Evolutionary conservation across 2,113 vertebrate genomes (phyloP).

Genomic region (Labrus mixtus): DNA sequence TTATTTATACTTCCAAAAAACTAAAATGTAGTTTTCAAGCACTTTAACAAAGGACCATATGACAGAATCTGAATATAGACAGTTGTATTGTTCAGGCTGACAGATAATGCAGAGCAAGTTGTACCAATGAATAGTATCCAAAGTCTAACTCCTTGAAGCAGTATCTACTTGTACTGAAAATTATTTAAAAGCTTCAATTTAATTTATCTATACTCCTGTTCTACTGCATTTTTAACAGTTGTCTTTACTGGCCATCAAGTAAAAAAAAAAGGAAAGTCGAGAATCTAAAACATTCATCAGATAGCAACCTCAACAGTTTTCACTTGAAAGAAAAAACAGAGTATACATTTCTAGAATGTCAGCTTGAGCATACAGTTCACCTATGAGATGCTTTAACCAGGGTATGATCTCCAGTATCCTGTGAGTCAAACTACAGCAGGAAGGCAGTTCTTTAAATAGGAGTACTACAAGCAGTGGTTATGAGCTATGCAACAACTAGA

Average conservation of each 20-base stretch:
- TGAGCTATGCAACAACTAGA: slow-evolving; percentile 30
- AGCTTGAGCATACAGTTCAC: slow-evolving; percentile 43
- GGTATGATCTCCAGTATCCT: slow-evolving; percentile 33
- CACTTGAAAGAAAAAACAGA: slow-evolving; percentile 54
- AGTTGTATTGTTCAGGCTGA: slow-evolving; percentile 48
- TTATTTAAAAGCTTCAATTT: slow-evolving; percentile 64
- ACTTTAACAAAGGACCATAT: slow-evolving; percentile 68
- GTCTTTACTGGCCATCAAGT: slow-evolving; percentile 75
- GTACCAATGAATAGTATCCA: slow-evolving; percentile 52
- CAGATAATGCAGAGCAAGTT: slow-evolving; percentile 54
- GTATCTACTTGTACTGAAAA: slow-evolving; percentile 54
- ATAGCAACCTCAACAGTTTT: slow-evolving; percentile 42
- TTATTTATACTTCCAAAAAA: slow-evolving; percentile 62
- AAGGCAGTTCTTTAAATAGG: slow-evolving; percentile 45
- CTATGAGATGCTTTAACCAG: slow-evolving; percentile 42
- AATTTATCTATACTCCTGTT: slow-evolving; percentile 50
- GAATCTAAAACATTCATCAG: slow-evolving; percentile 52
- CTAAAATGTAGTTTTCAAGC: slow-evolving; percentile 65
- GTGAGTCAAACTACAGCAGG: slow-evolving; percentile 46
- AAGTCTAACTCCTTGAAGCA: slow-evolving; percentile 51
- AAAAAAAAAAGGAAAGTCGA: slow-evolving; percentile 37
- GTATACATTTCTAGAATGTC: slow-evolving; percentile 55
- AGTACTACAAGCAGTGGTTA: slow-evolving; percentile 44
- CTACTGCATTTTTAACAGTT: slow-evolving; percentile 46
- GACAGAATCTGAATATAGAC: slow-evolving; percentile 37